Evolutionary conservation across 2,888 invertebrate species (phyloP), one percentile per base, ranked within the genome.

Genomic region (Hirtodrosophila confusa): DNA sequence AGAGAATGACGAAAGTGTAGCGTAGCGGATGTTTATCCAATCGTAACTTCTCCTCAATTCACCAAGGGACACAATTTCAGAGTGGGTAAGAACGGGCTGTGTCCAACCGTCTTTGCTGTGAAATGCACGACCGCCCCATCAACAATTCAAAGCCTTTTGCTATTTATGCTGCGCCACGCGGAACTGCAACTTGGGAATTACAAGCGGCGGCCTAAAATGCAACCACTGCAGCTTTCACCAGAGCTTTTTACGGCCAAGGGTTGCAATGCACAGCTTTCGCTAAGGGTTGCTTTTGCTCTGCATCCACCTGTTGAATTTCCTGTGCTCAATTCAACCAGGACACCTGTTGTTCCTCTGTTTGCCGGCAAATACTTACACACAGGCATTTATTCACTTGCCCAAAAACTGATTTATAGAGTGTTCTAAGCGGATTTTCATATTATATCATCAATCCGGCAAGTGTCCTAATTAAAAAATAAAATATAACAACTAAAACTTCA

Each of bases 101-200:
- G 89, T 50, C 88, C 89, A 88, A 89, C 88, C 88, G 88, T 74
- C 60, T 35, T 64, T 55, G 63, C 83, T 88, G 89, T 72, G 77
- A 75, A 87, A 88, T 78, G 71, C 88, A 67, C 79, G 89, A 88
- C 89, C 88, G 88, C 88, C 89, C 80, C 85, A 55, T 43, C 10
- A 6, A 33, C 24, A 39, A 23, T 7, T 11, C 11, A 9, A 3
- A 23, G 17, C 31, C n/a, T 45, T 4, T 37, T 60, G 51, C 12
- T 85, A 87, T 83, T 78, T 88, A 87, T 67, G 36, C 55, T 3
- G 11, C 50, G 9, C 4, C 6, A 8, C 0, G 0, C 27, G n/a
- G 63, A 80, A 89, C 58, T 51, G 4, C 51, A 51, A 72, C 43
- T 86, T 87, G 83, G n/a, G 88, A 89, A 88, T 87, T 76, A 51